Base-by-base conservation (phyloP, 2,797 vertebrate species). In the Siniperca scherzeri region DNA sequence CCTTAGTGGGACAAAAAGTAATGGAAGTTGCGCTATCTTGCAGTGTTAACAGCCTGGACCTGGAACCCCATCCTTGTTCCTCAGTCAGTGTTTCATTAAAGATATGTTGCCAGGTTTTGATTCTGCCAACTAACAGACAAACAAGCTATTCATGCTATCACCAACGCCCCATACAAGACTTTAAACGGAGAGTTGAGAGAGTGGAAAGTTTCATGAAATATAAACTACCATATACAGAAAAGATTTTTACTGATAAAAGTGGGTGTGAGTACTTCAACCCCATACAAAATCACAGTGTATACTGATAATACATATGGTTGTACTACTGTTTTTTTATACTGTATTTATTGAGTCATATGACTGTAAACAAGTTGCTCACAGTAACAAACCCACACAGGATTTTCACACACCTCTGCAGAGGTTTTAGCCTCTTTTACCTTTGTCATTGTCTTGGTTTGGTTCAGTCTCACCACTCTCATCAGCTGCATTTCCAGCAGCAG, bases 161-260 rank as follows among this genome's bases (percentile, higher is more conserved):
- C 46, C 48, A 62, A 57, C 16, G n/a, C 17, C 22, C 59, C 25
- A 62, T 40, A 61, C 38, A 64, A 64, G 38, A 64, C 21, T 21
- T 14, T 8, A 70, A 69, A n/a, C 66, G 33, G 13, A 60, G 27
- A 78, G 21, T 16, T 55, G 59, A 55, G 27, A 16, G 57, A 57
- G 2, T 25, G 50, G 68, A 57, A 65, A 48, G 22, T 56, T 48
- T 48, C 1, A 27, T 56, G 22, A 71, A 13, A 62, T 55, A 22
- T 16, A 16, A 30, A 52, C 30, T 25, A 6, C 3, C 17, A 30
- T 7, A 42, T 27, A 16, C 8, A 46, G 8, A 46, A 22, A 62
- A 42, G 30, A 40, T 13, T 40, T 59, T 59, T n/a, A 67, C 55
- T 21, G 11, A 67, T 76, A 36, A 36, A 44, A 30, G 73, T 55